A percentile compares a stretch with the other conserved stretches of the same genome.
These are phyloP conservation scores for Phylloscopus collybita DNA, from an alignment of 2,797 vertebrate species.

Conservation along the genomic window DNA sequence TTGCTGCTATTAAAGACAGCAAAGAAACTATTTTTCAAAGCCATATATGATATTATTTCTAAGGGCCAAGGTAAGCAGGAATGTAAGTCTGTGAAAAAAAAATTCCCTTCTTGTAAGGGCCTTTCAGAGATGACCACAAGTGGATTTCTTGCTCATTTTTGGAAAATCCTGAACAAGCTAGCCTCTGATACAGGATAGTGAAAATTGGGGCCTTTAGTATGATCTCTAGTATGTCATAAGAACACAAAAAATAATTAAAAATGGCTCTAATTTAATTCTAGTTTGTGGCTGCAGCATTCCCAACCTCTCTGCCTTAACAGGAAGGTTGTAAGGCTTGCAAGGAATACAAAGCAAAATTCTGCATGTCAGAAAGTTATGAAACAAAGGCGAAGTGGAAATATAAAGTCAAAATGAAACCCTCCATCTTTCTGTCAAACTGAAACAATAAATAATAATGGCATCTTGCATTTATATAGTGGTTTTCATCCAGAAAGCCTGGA, in stretches of 20 bases:
- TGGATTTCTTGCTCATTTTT: neutral
- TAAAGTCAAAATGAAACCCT: slow-evolving; percentile 71
- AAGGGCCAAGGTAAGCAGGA: neutral
- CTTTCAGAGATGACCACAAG: neutral
- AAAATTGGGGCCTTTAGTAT: neutral
- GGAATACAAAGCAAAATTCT: slow-evolving; percentile 31
- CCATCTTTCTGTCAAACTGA: slow-evolving; percentile 72
- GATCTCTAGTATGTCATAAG: neutral
- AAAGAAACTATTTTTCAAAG: neutral
- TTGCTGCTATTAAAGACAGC: neutral
- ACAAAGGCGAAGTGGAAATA: slow-evolving; percentile 64
- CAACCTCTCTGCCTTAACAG: neutral
- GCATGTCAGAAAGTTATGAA: slow-evolving; percentile 61
- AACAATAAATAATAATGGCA: slow-evolving; percentile 73
- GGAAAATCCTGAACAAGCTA: neutral
- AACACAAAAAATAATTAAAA: neutral
- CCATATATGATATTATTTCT: neutral
- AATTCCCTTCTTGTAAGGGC: neutral
- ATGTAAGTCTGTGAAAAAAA: neutral
- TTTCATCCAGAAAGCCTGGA: slow-evolving; percentile 58
- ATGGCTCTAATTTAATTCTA: neutral
- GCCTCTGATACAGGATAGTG: neutral
- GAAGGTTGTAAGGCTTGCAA: neutral
- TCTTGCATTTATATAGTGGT: slow-evolving; percentile 47
- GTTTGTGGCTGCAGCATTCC: neutral